These are phyloP conservation scores for Campoplex nolae DNA, from an alignment of 2,888 invertebrate species.

Conservation along the genomic window DNA sequence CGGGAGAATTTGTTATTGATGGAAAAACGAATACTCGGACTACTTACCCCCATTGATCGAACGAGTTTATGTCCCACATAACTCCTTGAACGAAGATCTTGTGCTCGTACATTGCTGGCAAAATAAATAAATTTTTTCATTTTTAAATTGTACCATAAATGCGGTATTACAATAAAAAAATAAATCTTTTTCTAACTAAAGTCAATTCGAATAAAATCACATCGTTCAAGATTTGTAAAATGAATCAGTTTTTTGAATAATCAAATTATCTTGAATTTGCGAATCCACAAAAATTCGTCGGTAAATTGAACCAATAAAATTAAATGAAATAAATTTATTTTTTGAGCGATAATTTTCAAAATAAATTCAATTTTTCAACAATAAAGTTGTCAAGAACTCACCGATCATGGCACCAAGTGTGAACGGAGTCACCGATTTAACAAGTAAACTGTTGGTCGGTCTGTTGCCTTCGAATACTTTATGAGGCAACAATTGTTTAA, in stretches of 20 bases:
- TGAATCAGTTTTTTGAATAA: no score
- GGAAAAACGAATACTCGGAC: not conserved
- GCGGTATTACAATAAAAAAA: no score
- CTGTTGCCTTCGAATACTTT: slow-evolving; percentile 99
- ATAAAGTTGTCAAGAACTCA: slow-evolving; percentile 83
- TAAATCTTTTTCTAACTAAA: no score
- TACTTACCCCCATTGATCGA: slow-evolving; percentile 98
- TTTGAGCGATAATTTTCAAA: not conserved
- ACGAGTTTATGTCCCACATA: slow-evolving; percentile 99
- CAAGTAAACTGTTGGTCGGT: slow-evolving; percentile 98
- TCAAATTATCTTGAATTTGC: no score
- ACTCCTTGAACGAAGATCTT: slow-evolving; percentile 99
- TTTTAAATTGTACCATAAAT: no score
- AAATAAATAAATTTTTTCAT: not conserved
- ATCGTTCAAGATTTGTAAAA: no score
- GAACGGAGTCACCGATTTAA: slow-evolving; percentile 96
- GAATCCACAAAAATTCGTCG: no score
- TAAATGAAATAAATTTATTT: not conserved
- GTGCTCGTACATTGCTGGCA: slow-evolving; percentile 97
- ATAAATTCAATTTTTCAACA: not conserved
- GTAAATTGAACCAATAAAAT: no score
- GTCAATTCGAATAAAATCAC: no score
- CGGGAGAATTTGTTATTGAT: not conserved
- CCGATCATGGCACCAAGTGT: slow-evolving; percentile 96
- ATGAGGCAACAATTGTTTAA: slow-evolving; percentile 95